A percentile compares a stretch with the other conserved stretches of the same genome.
Evolutionary conservation across 2,797 vertebrate species (phyloP).

Genomic region (Vireo griseus): DNA sequence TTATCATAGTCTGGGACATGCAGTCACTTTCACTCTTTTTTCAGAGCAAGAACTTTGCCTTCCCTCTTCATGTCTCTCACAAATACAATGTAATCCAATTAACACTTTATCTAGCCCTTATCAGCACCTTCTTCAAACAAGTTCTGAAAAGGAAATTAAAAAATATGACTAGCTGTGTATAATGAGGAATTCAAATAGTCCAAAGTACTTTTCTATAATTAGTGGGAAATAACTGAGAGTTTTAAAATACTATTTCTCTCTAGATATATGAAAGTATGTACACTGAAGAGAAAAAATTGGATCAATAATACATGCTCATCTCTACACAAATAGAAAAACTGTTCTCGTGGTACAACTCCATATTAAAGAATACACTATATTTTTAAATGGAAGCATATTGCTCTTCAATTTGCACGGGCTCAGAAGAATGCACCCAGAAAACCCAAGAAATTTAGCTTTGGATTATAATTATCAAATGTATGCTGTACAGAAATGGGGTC

Average conservation of each 20-base stretch:
- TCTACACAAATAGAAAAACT: background rate
- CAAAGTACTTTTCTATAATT: background rate
- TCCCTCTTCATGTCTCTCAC: background rate
- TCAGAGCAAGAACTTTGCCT: background rate
- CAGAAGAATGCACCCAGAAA: background rate
- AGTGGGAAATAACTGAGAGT: background rate
- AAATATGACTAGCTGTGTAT: background rate
- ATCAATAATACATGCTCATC: background rate
- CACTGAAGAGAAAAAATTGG: background rate
- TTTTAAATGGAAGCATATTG: background rate
- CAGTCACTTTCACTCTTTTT: background rate
- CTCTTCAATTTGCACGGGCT: background rate
- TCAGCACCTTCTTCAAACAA: background rate
- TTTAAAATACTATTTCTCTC: background rate
- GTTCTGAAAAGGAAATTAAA: background rate
- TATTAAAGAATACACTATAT: background rate
- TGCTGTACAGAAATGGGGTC: background rate
- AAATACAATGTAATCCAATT: conserved; percentile 7
- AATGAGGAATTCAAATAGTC: background rate
- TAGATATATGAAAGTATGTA: background rate
- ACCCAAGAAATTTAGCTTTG: accelerated
- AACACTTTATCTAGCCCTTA: conserved; percentile 10
- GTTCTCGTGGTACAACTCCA: background rate
- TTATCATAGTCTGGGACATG: background rate
- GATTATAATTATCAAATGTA: background rate